Base-by-base conservation (phyloP, 1,140 invertebrate genomes). In the Lethrus apterus region DNA sequence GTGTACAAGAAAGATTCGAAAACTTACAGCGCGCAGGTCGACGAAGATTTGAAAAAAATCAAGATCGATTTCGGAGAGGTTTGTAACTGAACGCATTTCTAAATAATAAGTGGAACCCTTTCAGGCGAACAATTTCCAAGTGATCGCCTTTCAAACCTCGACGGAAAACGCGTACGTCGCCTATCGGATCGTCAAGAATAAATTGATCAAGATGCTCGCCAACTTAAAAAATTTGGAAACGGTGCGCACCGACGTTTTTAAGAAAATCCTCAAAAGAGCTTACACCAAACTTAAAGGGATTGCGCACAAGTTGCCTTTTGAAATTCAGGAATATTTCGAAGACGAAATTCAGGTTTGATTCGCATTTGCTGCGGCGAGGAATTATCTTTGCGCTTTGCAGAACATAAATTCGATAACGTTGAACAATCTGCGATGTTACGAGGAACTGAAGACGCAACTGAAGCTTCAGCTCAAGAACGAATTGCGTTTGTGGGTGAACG, bases 261-360 rank as follows among this genome's bases (percentile, higher is more conserved):
- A 47, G 13, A 18, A 20, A 17, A 8, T 47, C 3, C 36, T 47
- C 15, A 18, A 36, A 23, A n/a, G 2, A 8, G 26, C 24, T 21
- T 47, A 47, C 34, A 15, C 0, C 10, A 19, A 32, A 24, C 32
- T 47, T 9, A 30, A 41, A 24, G 13, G 41, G 13, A 41, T 47
- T 11, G 40, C 35, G 11, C 41, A 41, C 13, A 20, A 32, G 14
- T 21, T 41, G 11, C 46, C 46, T 8, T 42, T 24, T 11, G 46
- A 47, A 41, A 31, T 47, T 13, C 35, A 47, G 15, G 10, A 41
- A 17, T 41, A 17, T 41, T 47, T 47, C 24, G 46, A 41, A 31
- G 24, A 47, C 14, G 30, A 47, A 33, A 40, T 47, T 29, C 17
- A 35, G 44, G 44, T 46, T 30, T 11, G 13, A 2, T 8, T 7